Evolutionary conservation across 2,113 vertebrate genomes (phyloP), one percentile per base, ranked within the genome.

Genomic region (Alectura lathami): DNA sequence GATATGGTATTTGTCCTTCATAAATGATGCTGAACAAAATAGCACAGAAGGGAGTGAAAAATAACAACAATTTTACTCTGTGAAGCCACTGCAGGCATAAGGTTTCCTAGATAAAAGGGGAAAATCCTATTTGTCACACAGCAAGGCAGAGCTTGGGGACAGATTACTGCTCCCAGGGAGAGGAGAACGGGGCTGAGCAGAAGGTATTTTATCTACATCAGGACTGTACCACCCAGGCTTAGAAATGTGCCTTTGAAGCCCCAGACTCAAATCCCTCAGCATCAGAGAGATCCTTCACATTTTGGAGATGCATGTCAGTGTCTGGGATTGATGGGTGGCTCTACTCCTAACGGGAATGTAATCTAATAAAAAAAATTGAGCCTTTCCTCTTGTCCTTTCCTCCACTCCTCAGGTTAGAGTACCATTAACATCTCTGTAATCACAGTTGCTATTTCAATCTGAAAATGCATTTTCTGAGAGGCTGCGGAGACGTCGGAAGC

Each of bases 261-360:
- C 23, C 66, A n/a, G 29, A 17, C 5, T 83, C 45, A 11, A 62
- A 27, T 50, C 18, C n/a, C 6, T 2, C 8, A 17, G 17, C 32
- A 42, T 32, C 32, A 89, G 29, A 30, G 53, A 0, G 2, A 70
- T 42, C 50, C 64, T 67, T 80, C 64, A 54, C 40, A 56, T 36
- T 70, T 60, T 48, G 30, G 29, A 3, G 38, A 53, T 2, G 13
- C 0, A 0, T 14, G 13, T 66, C 45, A 24, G 22, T 72, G 29
- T 53, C 40, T 66, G 75, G 26, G 16, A 69, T 83, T 78, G 67
- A 72, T 29, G 60, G 40, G 12, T 3, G 9, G 1, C 4, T 91
- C n/a, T 81, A 69, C 43, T 48, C 38, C 32, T 45, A 43, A 59
- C 0, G 63, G 20, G 74, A 75, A 91, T 45, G 4, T 15, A 59